Percentiles rank a stretch among this genome's conserved stretches.
Conservation (phyloP, 2,113 vertebrate genomes). For the Actenoides hombroni region DNA sequence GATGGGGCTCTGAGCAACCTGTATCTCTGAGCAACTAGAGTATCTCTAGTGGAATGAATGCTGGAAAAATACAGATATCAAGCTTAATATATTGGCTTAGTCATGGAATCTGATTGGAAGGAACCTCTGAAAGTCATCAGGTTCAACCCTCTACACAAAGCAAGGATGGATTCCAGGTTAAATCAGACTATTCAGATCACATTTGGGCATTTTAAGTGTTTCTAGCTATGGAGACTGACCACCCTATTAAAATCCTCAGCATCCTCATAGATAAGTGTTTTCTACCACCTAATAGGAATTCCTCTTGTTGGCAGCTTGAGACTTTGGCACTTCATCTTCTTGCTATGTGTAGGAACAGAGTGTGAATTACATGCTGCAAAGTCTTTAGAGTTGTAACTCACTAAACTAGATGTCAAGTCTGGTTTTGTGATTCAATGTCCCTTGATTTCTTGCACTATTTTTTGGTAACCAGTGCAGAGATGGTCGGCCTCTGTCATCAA, state of each 20-base stretch:
- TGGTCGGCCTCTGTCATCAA: conserved; percentile 88
- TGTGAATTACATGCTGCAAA: background rate
- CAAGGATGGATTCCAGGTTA: background rate
- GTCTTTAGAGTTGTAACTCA: background rate
- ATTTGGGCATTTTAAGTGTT: background rate
- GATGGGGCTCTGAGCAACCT: no score
- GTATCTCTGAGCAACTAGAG: no score
- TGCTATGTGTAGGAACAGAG: background rate
- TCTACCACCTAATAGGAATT: background rate
- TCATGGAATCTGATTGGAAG: background rate
- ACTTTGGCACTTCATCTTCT: background rate
- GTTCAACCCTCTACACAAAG: background rate
- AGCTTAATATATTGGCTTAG: background rate
- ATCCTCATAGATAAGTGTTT: background rate
- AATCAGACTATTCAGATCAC: background rate
- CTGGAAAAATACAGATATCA: background rate
- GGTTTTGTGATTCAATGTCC: background rate
- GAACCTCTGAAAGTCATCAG: background rate
- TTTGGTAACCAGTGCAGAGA: conserved; percentile 83
- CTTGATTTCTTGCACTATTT: background rate
- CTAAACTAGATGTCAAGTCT: background rate
- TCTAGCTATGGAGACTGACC: background rate
- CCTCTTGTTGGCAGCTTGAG: background rate
- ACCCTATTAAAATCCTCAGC: background rate
- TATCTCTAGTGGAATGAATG: background rate